Conservation (phyloP, 2,797 vertebrate genomes). For the Gila robusta region DNA sequence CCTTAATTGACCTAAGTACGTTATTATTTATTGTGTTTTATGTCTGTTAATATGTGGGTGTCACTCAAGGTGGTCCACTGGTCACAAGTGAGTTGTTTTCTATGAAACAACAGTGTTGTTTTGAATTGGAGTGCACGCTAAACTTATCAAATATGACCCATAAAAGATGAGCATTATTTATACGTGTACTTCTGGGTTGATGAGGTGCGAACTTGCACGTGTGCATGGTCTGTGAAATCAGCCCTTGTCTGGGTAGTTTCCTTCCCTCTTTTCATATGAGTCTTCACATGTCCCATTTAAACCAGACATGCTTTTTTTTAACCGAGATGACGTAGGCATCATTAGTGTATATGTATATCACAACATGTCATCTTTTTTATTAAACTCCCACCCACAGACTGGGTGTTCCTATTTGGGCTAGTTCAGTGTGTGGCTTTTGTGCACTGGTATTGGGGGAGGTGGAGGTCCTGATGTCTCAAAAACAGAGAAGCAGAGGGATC, state of each 20-base stretch:
- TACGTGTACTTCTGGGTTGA: neutral
- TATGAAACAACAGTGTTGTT: neutral
- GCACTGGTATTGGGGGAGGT: constrained; percentile 56
- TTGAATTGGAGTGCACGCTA: neutral
- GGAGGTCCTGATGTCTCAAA: constrained; percentile 64
- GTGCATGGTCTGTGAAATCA: neutral
- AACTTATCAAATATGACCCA: neutral
- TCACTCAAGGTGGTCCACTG: neutral
- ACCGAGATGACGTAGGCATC: neutral
- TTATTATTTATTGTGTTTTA: neutral
- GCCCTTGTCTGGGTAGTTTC: neutral
- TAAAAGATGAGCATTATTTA: neutral
- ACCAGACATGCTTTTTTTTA: neutral
- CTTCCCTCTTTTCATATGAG: neutral
- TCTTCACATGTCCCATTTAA: constrained; percentile 3
- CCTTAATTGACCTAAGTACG: neutral
- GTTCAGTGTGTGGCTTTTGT: constrained; percentile 75
- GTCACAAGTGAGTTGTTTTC: neutral
- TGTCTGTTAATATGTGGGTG: neutral
- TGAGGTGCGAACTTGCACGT: constrained; percentile 17
- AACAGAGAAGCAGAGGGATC: constrained; percentile 71
- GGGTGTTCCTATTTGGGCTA: constrained; percentile 70
- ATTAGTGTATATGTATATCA: constrained; percentile 1
- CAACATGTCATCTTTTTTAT: constrained; percentile 34
- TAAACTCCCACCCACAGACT: constrained; percentile 58